Percentiles rank a stretch among this genome's conserved stretches.
Evolutionary conservation across 2,113 vertebrate species (phyloP).

Genomic region (Gobius niger): DNA sequence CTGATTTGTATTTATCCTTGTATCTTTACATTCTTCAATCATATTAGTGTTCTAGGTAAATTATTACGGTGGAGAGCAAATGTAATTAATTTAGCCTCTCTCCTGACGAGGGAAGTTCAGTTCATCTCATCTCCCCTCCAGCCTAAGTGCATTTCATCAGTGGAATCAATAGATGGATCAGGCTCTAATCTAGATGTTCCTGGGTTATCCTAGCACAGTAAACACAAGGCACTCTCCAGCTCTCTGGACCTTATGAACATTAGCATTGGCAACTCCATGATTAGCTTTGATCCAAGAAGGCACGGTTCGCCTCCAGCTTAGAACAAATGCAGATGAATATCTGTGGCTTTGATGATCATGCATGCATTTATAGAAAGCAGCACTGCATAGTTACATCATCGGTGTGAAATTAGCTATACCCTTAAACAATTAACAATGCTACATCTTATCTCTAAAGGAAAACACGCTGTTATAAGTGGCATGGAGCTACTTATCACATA

Average conservation of each 20-base stretch:
- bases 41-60: neutral
- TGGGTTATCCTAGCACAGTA: neutral
- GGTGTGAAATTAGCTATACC: constrained; percentile 3
- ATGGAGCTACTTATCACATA: neutral
- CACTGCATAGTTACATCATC: neutral
- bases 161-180: constrained; percentile 6
- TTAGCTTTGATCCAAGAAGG: constrained; percentile 45
- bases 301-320: constrained; percentile 14
- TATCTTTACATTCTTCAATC: too few species aligned
- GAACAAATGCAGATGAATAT: constrained; percentile 35
- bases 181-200: constrained; percentile 7
- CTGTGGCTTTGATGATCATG: constrained; percentile 42
- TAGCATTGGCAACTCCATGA: constrained; percentile 7
- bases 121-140: neutral
- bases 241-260: neutral
- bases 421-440: neutral
- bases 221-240: constrained; percentile 1
- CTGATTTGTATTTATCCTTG: too few species aligned
- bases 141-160: constrained; percentile 9
- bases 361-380: neutral
- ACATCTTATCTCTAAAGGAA: constrained; percentile 32
- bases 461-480: constrained; percentile 23
- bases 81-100: neutral
- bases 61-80: neutral
- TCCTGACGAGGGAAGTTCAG: neutral